Evolutionary conservation across 1,140 invertebrate species (phyloP).

Genomic region (Hesperophylax magnus): DNA sequence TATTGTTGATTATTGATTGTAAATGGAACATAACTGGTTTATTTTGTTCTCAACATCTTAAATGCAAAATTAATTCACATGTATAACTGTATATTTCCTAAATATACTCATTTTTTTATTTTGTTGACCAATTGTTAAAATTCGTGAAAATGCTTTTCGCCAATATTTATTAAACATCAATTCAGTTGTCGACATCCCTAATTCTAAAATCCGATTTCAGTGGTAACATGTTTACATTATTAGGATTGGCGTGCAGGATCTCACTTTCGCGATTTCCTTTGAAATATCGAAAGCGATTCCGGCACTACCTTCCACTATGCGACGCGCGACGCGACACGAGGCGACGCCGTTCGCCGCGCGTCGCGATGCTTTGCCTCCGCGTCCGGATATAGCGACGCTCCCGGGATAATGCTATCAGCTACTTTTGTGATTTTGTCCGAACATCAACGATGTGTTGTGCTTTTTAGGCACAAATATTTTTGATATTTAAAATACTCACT

Average conservation of each 20-base stretch:
- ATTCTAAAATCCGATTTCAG: conserved; percentile 45
- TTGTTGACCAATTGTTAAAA: too few species aligned
- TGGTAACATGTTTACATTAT: conserved; percentile 46
- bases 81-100: too few species aligned
- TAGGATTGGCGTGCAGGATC: conserved; percentile 42
- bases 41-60: too few species aligned
- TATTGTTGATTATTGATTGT: too few species aligned
- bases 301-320: neutral
- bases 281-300: conserved; percentile 52
- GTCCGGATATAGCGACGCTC: conserved; percentile 48
- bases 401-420: neutral
- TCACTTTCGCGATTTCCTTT: conserved; percentile 50
- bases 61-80: too few species aligned
- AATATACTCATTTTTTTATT: too few species aligned
- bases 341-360: neutral
- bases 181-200: neutral
- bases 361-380: neutral
- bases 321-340: neutral
- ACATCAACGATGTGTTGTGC: too few species aligned
- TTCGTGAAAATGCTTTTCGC: too few species aligned
- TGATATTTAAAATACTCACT: too few species aligned
- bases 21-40: too few species aligned
- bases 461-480: too few species aligned
- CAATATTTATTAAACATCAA: too few species aligned
- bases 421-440: neutral